Conservation (phyloP, 2,797 vertebrate species). For the Buphagus erythrorhynchus region DNA sequence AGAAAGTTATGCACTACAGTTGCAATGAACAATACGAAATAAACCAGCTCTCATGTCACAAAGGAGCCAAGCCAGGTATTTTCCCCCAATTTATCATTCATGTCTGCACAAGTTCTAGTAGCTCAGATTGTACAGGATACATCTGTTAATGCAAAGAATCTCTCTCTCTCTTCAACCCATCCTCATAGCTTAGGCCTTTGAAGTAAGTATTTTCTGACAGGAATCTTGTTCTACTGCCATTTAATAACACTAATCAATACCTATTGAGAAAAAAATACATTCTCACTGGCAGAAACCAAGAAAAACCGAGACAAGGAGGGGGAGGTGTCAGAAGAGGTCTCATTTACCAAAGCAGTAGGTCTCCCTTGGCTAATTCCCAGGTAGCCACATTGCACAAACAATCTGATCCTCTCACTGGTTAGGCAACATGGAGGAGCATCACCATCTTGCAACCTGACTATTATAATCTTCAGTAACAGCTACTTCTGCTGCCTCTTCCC, state of each 20-base stretch:
- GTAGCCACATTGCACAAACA: background rate
- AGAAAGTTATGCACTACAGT: background rate
- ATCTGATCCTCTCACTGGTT: background rate
- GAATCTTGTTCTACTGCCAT: background rate
- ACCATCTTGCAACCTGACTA: constrained; percentile 95
- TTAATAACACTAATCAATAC: background rate
- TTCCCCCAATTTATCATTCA: background rate
- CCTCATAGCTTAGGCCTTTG: background rate
- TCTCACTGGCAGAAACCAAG: constrained; percentile 43
- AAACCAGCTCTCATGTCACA: background rate
- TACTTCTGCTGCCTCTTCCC: constrained; percentile 72
- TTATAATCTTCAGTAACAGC: constrained; percentile 95
- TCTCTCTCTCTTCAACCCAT: background rate
- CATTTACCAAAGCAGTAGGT: background rate
- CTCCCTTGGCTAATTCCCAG: background rate
- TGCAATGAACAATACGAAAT: background rate
- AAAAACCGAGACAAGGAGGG: constrained; percentile 31
- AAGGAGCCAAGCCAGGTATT: background rate
- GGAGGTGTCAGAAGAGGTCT: background rate
- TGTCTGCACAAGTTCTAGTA: background rate
- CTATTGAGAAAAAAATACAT: constrained; percentile 16
- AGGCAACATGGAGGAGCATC: constrained; percentile 54
- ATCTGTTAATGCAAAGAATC: background rate
- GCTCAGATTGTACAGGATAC: background rate
- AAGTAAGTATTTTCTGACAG: background rate